phyloP scores from a whole-genome alignment of 2,797 vertebrate genomes.

The Mionectes olivaceus region DNA sequence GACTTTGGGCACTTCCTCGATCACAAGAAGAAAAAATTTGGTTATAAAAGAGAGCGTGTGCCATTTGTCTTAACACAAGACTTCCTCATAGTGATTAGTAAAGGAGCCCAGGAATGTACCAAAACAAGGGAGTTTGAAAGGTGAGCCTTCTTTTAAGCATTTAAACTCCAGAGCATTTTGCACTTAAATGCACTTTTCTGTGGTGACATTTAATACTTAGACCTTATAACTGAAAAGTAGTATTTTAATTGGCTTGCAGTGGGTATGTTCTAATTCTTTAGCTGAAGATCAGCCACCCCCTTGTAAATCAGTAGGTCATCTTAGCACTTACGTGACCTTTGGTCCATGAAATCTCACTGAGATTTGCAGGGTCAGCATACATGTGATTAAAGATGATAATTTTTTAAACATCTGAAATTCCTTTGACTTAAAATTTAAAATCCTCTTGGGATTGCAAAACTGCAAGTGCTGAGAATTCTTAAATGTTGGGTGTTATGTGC shows the following conservation, averaged over 20 bases:
- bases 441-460: neutral
- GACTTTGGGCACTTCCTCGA: conserved; percentile 87
- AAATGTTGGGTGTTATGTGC: neutral
- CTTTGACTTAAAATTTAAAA: neutral
- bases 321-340: neutral
- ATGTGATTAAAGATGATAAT: neutral
- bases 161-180: neutral
- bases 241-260: neutral
- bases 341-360: neutral
- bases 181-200: neutral
- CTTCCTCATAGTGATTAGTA: conserved; percentile 87
- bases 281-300: neutral
- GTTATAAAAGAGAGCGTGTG: conserved; percentile 86
- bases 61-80: conserved; percentile 87
- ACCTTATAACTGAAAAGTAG: neutral
- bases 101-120: conserved; percentile 87
- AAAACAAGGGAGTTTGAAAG: conserved; percentile 87
- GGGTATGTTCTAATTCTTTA: neutral
- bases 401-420: neutral
- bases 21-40: conserved; percentile 89
- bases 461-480: neutral
- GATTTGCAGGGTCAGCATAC: neutral
- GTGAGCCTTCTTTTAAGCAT: conserved; percentile 53
- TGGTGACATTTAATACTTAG: neutral
- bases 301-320: neutral